Conservation (phyloP, 2,888 invertebrate species). For the Eupeodes luniger region DNA sequence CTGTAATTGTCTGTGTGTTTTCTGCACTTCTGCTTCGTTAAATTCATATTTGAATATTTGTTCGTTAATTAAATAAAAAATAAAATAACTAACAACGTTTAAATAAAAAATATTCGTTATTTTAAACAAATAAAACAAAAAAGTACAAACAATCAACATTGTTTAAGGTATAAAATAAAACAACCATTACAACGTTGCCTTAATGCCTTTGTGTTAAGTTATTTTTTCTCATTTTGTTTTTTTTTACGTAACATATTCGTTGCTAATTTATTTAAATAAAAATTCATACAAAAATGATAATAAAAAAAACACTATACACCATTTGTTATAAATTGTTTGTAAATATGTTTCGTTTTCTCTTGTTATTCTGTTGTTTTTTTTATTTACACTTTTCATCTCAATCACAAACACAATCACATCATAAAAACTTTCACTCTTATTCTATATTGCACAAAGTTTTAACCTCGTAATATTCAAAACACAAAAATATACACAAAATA, state of each 20-base stretch:
- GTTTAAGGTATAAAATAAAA: constrained; percentile 10
- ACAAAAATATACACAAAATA: neutral
- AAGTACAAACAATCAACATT: neutral
- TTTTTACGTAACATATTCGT: constrained; percentile 47
- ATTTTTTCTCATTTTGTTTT: constrained; percentile 15
- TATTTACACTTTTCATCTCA: constrained; percentile 42
- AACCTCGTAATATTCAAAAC: neutral
- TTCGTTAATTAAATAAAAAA: constrained; percentile 6
- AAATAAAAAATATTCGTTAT: neutral
- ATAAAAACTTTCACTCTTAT: neutral
- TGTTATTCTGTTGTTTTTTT: constrained; percentile 1
- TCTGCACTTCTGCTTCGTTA: constrained; percentile 66
- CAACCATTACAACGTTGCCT: constrained; percentile 43
- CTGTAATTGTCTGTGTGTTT: constrained; percentile 66
- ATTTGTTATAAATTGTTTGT: constrained; percentile 48
- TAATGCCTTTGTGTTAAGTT: constrained; percentile 51
- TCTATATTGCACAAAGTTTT: constrained; percentile 26
- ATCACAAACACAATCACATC: constrained; percentile 17
- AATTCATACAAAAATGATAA: constrained; percentile 9
- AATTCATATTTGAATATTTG: constrained; percentile 2
- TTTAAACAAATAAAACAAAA: neutral
- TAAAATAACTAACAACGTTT: neutral
- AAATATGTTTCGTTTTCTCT: constrained; percentile 1
- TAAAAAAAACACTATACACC: constrained; percentile 10
- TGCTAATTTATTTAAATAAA: constrained; percentile 46